Evolutionary conservation across 2,888 invertebrate genomes (phyloP), one percentile per base, ranked within the genome.

Genomic region (Drosophila bunnanda): DNA sequence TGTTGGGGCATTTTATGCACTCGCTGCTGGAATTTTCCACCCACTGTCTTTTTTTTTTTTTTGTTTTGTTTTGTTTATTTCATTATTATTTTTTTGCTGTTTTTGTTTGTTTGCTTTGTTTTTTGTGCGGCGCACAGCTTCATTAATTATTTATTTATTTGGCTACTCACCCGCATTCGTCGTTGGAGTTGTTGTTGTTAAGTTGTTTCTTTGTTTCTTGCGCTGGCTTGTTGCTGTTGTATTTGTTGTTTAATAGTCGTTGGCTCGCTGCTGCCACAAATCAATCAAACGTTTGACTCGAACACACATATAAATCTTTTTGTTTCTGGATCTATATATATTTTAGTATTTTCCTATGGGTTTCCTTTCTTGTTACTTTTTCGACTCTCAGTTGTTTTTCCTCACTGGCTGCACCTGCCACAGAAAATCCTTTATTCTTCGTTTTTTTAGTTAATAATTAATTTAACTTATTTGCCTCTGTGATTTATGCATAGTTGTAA

Each of bases 91-190:
- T 34, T 58, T 12, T 32, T 36, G 8, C 28, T 62, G 17, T 6
- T 43, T 39, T 15, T 43, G 25, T 53, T 71, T 58, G 54, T 58
- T 34, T 67, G 55, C 43, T 28, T 68, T 44, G 56, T 57, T 81
- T 74, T 72, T 71, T 66, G 69, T 75, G 59, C 57, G 55, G 62
- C 69, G 71, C 39, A 69, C 61, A 72, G 68, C 75, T 67, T 76
- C 75, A 84, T 85, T 75, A 80, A 84, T 78, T 80, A 80, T 78
- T 82, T 82, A 84, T 77, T 80, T 77, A 62, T 71, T 67, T 71
- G 58, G 61, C 68, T 82, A 82, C 82, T 82, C 78, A 82, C 82
- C 85, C 61, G 77, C 66, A 74, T 65, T 76, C 64, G 73, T 64
- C 20, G 41, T 22, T 17, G 36, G n/a, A 52, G 9, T 25, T 43